Evolutionary conservation across 92 coral and sea anemone genomes (phyloP).

Genomic region (Anthopleura xanthogrammica): DNA sequence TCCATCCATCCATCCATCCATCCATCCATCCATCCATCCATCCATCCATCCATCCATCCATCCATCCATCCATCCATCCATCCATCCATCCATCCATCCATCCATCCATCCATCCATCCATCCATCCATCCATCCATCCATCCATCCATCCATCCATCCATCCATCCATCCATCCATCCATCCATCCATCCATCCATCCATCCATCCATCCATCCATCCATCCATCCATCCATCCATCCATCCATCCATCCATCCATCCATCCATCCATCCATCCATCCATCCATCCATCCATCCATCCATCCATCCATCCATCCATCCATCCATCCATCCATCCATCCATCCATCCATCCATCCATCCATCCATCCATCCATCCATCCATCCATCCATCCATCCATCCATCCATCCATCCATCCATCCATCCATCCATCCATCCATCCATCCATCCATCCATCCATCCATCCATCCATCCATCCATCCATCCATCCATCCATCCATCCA

Average conservation of each 20-base stretch:
- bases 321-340: no score
- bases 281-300: not conserved
- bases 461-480: not conserved
- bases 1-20: not conserved
- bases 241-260: not conserved
- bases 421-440: not conserved
- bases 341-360: not conserved
- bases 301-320: not conserved
- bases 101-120: no score
- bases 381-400: not conserved
- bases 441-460: not conserved
- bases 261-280: not conserved
- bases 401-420: not conserved
- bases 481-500: not conserved
- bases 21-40: not conserved
- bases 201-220: not conserved
- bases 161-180: not conserved
- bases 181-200: not conserved
- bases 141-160: no score
- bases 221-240: not conserved
- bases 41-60: not conserved
- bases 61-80: not conserved
- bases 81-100: not conserved
- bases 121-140: not conserved
- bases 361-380: no score